phyloP scores from a whole-genome alignment of 2,113 vertebrate species.

The Apodemus sylvaticus region DNA sequence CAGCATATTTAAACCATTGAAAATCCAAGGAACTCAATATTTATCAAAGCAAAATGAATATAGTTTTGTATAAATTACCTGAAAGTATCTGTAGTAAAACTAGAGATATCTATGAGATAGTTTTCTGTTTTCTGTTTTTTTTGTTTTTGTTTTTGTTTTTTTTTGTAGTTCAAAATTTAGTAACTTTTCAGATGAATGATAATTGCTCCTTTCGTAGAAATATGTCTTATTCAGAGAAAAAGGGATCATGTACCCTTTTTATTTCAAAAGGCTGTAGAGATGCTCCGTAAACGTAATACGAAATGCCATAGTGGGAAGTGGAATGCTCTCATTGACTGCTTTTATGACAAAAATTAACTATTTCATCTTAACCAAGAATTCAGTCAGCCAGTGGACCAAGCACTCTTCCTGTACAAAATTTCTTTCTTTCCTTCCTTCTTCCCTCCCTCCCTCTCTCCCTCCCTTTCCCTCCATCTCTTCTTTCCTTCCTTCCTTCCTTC shows the following conservation, averaged over 20 bases:
- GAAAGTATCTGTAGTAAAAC: neutral
- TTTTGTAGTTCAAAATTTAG: constrained; percentile 15
- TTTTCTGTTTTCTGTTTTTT: neutral
- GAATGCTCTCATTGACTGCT: neutral
- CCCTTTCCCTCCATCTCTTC: neutral
- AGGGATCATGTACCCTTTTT: neutral
- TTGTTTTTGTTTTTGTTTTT: no score
- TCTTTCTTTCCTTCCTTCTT: no score
- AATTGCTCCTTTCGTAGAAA: neutral
- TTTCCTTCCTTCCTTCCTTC: neutral
- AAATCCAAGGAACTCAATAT: neutral
- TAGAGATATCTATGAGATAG: neutral
- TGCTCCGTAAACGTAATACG: neutral
- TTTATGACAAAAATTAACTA: neutral
- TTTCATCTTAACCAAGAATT: neutral
- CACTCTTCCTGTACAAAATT: neutral
- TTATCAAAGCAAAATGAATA: constrained; percentile 36
- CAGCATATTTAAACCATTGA: neutral
- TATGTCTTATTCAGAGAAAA: neutral
- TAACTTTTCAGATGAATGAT: neutral
- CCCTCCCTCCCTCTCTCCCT: neutral
- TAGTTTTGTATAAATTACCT: neutral
- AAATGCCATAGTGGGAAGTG: neutral
- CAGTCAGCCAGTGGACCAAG: neutral
- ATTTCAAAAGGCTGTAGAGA: neutral